Base-by-base conservation (phyloP, 2,888 invertebrate genomes). In the Hecatera dysodea region DNA sequence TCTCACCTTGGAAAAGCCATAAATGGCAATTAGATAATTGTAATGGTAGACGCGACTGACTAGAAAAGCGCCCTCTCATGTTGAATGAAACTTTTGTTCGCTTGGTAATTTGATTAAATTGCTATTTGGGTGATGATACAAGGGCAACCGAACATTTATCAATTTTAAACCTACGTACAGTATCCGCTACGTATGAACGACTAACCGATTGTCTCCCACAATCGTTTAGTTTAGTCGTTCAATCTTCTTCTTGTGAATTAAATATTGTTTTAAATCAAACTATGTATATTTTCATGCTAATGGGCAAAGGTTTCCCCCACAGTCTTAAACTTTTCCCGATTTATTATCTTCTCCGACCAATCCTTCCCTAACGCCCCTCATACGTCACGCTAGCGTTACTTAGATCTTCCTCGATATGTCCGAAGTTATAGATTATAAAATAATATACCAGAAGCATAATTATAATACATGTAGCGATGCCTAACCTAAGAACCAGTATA, bases 1-100 rank as follows among this genome's bases (percentile, higher is more conserved):
- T 59, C 29, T 64, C 12, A 24, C 75, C 70, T 75, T 55, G 62
- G 12, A 36, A 36, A 48, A 36, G 15, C 39, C 24, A 15, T 59
- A 69, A 50, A 61, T 27, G 68, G 68, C 48, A 68, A 33, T 29
- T 44, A 67, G 36, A 48, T n/a, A 39, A 50, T n/a, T 57, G 36
- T 69, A 57, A 74, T 56, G 44, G 12, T 39, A 44, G 48, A 27
- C 24, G 22, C 33, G 39, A 22, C 56, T 74, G 19, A 53, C 7
- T 75, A 19, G n/a, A 46, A 27, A 57, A 52, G 12, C 29, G 50
- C 27, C 55, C 60, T 48, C 29, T 46, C 46, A 73, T 48, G 24
- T 24, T 15, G n/a, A 11, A 72, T 15, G n/a, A 11, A 72, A 2
- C 19, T 64, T 72, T 63, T 36, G 8, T 19, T 29, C 19, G 22